Percentiles rank a stretch among this genome's conserved stretches.
phyloP scores from a whole-genome alignment of 1,140 invertebrate species.

The Tetranychus urticae region DNA sequence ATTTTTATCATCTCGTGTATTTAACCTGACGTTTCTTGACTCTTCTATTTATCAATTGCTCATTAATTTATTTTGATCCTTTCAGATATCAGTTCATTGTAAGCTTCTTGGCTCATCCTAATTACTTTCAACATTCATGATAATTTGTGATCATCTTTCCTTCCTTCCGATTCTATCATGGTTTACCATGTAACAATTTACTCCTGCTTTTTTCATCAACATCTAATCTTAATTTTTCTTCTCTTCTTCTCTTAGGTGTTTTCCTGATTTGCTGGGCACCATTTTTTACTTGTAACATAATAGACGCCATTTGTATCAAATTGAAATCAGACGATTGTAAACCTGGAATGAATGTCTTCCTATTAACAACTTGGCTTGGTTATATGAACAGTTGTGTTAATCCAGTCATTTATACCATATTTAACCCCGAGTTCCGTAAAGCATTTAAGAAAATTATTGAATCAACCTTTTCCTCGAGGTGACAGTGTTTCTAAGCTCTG shows the following conservation, averaged over 20 bases:
- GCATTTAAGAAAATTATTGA: constrained; percentile 75
- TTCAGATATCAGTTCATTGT: neutral
- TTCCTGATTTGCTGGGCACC: constrained; percentile 97
- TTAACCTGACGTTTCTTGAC: too few species aligned
- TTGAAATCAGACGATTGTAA: constrained; percentile 39
- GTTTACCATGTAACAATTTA: too few species aligned
- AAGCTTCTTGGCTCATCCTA: too few species aligned
- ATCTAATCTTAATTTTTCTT: neutral
- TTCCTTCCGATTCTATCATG: too few species aligned
- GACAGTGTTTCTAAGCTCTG: neutral
- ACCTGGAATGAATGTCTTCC: constrained; percentile 66
- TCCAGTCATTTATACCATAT: constrained; percentile 96
- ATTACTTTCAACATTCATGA: too few species aligned
- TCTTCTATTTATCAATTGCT: too few species aligned
- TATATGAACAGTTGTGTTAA: constrained; percentile 97
- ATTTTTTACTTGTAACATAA: constrained; percentile 91
- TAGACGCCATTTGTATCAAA: constrained; percentile 85
- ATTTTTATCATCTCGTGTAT: too few species aligned
- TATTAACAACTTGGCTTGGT: constrained; percentile 89
- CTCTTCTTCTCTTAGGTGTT: constrained; percentile 35
- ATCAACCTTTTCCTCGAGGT: neutral
- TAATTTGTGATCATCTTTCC: too few species aligned
- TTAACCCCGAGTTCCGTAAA: constrained; percentile 96
- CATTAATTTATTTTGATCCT: neutral
- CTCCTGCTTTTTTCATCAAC: too few species aligned